phyloP scores from a whole-genome alignment of 2,113 vertebrate genomes.

The Sorex fumeus region DNA sequence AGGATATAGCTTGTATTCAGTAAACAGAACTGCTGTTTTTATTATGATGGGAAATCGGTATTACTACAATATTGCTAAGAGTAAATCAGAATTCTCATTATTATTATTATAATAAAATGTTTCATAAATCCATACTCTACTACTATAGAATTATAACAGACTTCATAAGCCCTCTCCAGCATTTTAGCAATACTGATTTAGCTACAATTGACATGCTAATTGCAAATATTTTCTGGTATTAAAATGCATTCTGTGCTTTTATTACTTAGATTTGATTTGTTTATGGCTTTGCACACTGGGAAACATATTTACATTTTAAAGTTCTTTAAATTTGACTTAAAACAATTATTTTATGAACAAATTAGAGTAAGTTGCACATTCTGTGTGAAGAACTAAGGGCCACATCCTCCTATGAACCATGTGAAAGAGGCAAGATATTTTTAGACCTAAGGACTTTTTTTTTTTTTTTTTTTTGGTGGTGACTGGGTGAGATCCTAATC shows the following conservation, averaged over 20 bases:
- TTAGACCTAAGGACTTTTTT: neutral
- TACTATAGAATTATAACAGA: neutral
- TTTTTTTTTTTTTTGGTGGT: too few species aligned
- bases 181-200: neutral
- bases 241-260: conserved; percentile 14
- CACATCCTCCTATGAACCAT: accelerated
- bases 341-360: neutral
- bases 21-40: too few species aligned
- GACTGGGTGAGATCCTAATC: too few species aligned
- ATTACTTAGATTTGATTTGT: neutral
- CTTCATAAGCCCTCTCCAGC: neutral
- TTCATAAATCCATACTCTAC: neutral
- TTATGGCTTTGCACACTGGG: neutral
- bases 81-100: neutral
- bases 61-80: neutral
- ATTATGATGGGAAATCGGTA: neutral
- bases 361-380: neutral
- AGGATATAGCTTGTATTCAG: too few species aligned
- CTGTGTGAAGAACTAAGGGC: neutral
- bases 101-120: too few species aligned
- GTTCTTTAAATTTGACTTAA: conserved; percentile 8
- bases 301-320: neutral
- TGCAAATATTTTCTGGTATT: neutral
- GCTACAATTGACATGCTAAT: neutral
- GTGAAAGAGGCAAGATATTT: too few species aligned